Percentiles rank a stretch among this genome's conserved stretches.
These are phyloP conservation scores for Melanotaenia duboulayi DNA, from an alignment of 2,113 vertebrate species.

Conservation along the genomic window DNA sequence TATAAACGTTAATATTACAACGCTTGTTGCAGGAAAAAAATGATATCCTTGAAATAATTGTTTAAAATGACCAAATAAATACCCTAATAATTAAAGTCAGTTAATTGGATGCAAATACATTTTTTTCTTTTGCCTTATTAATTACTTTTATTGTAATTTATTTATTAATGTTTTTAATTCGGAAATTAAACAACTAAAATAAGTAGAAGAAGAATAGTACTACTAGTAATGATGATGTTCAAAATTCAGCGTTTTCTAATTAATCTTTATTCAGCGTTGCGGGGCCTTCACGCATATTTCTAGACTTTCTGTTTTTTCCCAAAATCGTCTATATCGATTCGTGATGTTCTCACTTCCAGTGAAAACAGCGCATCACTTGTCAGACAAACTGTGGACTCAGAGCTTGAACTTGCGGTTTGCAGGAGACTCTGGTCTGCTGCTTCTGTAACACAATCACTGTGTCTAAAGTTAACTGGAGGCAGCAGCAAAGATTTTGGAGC, in stretches of 20 bases:
- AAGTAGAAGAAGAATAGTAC: no score
- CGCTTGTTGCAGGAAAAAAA: background rate
- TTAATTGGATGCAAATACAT: background rate
- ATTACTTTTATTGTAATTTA: no score
- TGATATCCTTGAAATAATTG: background rate
- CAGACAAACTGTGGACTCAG: conserved; percentile 48
- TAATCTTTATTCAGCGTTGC: background rate
- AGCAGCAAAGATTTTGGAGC: background rate
- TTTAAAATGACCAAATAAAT: conserved; percentile 5
- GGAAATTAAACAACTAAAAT: no score
- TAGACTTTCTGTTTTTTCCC: conserved; percentile 35
- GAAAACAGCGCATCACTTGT: conserved; percentile 60
- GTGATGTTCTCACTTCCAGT: conserved; percentile 43
- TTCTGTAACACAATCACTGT: no score
- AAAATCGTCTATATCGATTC: conserved; percentile 56
- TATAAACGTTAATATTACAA: background rate
- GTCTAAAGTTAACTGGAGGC: no score
- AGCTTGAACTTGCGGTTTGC: conserved; percentile 16
- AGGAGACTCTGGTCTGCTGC: background rate
- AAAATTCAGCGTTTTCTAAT: no score
- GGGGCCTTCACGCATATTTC: conserved; percentile 37
- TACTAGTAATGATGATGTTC: no score
- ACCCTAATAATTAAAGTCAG: conserved; percentile 11
- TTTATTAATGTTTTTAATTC: no score
- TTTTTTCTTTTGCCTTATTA: no score